Conservation (phyloP, 2,113 vertebrate genomes). For the Chamaetylas fuelleborni region DNA sequence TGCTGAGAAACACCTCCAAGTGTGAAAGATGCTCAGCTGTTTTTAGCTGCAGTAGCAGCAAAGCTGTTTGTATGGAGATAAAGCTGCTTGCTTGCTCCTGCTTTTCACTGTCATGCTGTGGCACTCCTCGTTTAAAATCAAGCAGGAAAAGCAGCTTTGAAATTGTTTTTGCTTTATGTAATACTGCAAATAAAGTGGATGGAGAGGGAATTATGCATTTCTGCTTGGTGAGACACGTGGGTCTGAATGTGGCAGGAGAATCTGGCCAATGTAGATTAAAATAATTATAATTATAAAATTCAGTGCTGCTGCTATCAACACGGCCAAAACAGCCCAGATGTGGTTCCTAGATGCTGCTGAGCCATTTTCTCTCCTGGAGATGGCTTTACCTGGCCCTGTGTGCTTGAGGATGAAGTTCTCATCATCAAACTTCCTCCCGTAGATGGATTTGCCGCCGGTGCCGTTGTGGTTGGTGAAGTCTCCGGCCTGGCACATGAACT, state of each 20-base stretch:
- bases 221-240: rapidly evolving
- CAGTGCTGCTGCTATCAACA: background rate
- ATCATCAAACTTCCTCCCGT: slow-evolving; percentile 93
- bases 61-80: background rate
- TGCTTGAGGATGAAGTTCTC: slow-evolving; percentile 99
- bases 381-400: slow-evolving; percentile 82
- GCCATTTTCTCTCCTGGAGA: background rate
- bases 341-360: rapidly evolving
- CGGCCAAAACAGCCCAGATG: rapidly evolving
- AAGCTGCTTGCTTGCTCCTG: background rate
- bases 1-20: background rate
- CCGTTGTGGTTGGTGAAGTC: slow-evolving; percentile 99
- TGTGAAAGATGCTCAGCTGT: background rate
- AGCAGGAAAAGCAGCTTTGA: background rate
- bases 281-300: background rate
- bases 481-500: slow-evolving; percentile 97
- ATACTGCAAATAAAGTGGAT: background rate
- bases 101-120: background rate
- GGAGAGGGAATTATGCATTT: rapidly evolving
- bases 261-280: rapidly evolving
- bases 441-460: slow-evolving; percentile 96
- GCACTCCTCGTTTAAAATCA: background rate
- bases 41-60: background rate
- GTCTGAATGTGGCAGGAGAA: rapidly evolving
- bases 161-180: background rate